Evolutionary conservation across 2,797 vertebrate species (phyloP), one percentile per base, ranked within the genome.

Genomic region (Trichosurus vulpecula): DNA sequence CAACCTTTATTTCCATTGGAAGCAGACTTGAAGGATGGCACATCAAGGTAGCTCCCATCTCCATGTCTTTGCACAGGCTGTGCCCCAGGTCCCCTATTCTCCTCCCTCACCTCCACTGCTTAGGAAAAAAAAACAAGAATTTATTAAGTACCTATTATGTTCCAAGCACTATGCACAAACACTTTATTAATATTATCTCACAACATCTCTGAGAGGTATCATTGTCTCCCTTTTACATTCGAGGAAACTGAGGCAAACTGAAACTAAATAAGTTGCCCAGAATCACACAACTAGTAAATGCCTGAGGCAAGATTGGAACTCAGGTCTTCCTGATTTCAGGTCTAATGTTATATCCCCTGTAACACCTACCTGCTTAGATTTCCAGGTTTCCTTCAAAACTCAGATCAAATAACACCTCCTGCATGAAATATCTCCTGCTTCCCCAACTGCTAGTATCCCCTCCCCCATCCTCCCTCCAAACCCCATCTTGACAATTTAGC

Each of bases 1-100:
- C n/a, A 96, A 92, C 89, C 47, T 91, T 16, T 93, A 52, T 95
- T 61, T 94, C 57, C 31, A 96, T 12, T 90, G 16, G 13, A 94
- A n/a, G 35, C 51, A 58, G 0, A 16, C 3, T 52, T 35, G 30
- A 74, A 53, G 58, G 95, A 93, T 9, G 31, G 52, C 4, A 56
- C 53, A 52, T 87, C 41, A 54, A 56, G 3, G 16, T 47, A 61
- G 14, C 89, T 92, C 0, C 56, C 11, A 61, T 35, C 31, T 61
- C 58, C 31, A 61, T 31, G 3, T 0, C 58, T 61, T 61, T 35
- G 31, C 11, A 61, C 12, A 14, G 31, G 11, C 31, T 61, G 12
- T 61, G 31, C n/a, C 66, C 66, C 66, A 41, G 47, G 19, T 4
- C 22, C 14, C 2, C 16, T 25, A 41, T 8, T 25, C n/a, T 81